Conservation (phyloP, 2,797 vertebrate genomes). For the Hirundo rustica region DNA sequence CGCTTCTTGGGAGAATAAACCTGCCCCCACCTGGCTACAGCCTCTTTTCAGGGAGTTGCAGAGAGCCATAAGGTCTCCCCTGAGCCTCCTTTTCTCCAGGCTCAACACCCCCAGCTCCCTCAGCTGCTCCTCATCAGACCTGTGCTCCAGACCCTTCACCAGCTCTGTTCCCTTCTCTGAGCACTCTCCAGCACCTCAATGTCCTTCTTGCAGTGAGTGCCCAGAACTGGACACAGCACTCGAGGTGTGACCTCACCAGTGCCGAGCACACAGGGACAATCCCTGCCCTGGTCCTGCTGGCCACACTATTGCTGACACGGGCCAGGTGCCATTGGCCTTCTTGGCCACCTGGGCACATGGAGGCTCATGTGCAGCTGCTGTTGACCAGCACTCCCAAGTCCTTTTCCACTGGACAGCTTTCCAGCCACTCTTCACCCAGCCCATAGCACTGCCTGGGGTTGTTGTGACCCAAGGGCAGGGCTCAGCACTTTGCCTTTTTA, state of each 20-base stretch:
- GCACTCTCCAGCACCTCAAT: fast-evolving
- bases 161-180: neutral
- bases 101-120: neutral
- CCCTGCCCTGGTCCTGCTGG: neutral
- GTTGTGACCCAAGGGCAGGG: neutral
- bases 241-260: fast-evolving
- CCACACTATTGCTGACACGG: neutral
- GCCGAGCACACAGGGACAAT: fast-evolving
- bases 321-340: neutral
- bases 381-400: neutral
- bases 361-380: neutral
- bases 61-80: neutral
- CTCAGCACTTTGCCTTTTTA: neutral
- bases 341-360: neutral
- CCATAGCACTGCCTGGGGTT: no score
- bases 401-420: neutral
- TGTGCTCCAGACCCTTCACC: neutral
- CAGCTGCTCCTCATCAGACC: neutral
- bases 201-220: neutral
- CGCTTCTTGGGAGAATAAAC: neutral
- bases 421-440: neutral
- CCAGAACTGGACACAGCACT: neutral
- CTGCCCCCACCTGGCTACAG: neutral
- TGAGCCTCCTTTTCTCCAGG: neutral
- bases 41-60: neutral